Evolutionary conservation across 2,888 invertebrate genomes (phyloP).

Genomic region (Capitulum mitella): DNA sequence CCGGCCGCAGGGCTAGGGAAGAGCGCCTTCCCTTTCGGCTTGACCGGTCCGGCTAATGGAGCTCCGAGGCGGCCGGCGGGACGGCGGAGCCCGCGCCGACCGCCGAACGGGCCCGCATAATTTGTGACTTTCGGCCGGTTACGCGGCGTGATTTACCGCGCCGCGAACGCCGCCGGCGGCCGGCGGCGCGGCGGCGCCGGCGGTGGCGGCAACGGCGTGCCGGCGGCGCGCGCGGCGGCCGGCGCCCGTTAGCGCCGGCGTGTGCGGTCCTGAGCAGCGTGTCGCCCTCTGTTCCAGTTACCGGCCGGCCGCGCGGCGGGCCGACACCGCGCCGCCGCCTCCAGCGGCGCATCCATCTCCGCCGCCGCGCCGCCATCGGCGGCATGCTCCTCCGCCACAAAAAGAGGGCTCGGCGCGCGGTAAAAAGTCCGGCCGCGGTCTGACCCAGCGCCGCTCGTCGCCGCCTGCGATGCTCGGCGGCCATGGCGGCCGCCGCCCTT

Average conservation of each 20-base stretch:
- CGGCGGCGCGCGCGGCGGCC: not conserved
- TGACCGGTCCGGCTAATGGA: no score
- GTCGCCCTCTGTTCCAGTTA: not conserved
- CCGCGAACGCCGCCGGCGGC: not conserved
- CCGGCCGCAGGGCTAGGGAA: no score
- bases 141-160: not conserved
- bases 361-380: not conserved
- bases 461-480: not conserved
- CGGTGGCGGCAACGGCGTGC: not conserved
- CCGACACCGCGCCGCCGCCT: not conserved
- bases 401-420: not conserved
- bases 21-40: no score
- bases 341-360: not conserved
- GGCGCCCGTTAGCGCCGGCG: not conserved
- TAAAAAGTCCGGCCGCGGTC: not conserved
- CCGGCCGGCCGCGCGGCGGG: not conserved
- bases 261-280: not conserved
- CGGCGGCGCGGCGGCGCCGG: not conserved
- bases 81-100: no score
- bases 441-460: not conserved
- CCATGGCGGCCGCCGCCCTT: not conserved
- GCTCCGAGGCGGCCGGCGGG: no score
- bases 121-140: constrained; percentile 7
- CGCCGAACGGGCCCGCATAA: no score
- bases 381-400: not conserved